These are phyloP conservation scores for Dendropsophus ebraccatus DNA, from an alignment of 2,113 vertebrate genomes.

Conservation along the genomic window DNA sequence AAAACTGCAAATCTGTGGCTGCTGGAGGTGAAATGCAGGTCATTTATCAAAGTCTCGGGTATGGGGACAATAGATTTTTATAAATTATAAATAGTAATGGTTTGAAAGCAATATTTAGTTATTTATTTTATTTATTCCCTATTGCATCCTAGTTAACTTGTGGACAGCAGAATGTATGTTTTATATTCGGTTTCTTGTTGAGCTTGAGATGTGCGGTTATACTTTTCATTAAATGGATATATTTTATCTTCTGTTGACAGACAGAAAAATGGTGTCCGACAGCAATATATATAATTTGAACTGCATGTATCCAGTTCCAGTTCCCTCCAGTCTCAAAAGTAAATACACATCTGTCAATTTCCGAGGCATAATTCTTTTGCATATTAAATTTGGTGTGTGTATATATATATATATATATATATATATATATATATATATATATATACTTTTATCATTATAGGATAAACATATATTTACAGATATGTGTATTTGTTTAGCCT, in stretches of 20 bases:
- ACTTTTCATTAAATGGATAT: too few species aligned
- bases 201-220: not conserved
- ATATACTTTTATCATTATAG: not conserved
- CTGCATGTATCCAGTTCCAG: too few species aligned
- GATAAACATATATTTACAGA: too few species aligned
- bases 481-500: not conserved
- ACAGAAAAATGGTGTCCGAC: not conserved
- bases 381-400: not conserved
- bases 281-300: too few species aligned
- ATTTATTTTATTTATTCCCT: too few species aligned
- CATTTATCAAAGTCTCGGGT: conserved; percentile 5
- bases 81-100: not conserved
- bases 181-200: not conserved
- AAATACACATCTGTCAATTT: too few species aligned
- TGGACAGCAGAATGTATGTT: not conserved
- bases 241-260: not conserved
- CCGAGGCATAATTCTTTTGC: too few species aligned
- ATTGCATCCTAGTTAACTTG: not conserved
- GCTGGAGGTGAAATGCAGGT: conserved; percentile 24
- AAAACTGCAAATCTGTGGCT: conserved; percentile 30
- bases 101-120: not conserved
- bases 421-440: too few species aligned
- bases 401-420: too few species aligned
- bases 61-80: not conserved
- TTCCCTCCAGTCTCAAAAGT: not conserved